phyloP scores from a whole-genome alignment of 2,113 vertebrate species.

The Helogale parvula region DNA sequence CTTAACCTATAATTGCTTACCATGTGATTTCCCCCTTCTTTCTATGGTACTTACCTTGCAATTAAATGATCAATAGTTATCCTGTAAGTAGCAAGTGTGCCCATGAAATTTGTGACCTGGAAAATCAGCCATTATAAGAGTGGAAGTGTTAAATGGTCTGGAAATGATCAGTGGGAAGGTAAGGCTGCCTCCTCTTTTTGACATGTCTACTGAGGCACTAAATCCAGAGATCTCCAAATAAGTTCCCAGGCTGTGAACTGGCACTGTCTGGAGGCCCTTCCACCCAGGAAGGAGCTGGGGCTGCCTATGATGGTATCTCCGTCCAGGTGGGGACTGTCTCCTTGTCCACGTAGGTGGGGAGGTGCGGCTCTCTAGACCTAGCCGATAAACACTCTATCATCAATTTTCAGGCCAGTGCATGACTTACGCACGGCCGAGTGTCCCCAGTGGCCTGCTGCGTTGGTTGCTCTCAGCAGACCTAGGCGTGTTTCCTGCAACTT shows the following conservation, averaged over 20 bases:
- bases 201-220: background rate
- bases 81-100: slow-evolving; percentile 58
- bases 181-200: background rate
- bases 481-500: background rate
- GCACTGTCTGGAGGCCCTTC: background rate
- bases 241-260: background rate
- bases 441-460: background rate
- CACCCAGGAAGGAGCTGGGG: background rate
- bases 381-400: background rate
- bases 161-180: slow-evolving; percentile 58
- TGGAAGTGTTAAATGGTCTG: slow-evolving; percentile 68
- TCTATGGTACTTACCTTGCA: slow-evolving; percentile 65
- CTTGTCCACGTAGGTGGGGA: background rate
- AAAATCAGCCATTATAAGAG: slow-evolving; percentile 76
- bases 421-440: background rate
- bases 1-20: slow-evolving; percentile 72
- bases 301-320: background rate
- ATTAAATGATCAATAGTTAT: slow-evolving; percentile 79
- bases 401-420: background rate
- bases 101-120: slow-evolving; percentile 69
- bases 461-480: background rate
- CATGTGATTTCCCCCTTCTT: slow-evolving; percentile 70
- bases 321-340: background rate
- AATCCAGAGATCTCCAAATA: background rate
- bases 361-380: background rate